Evolutionary conservation across 2,888 invertebrate species (phyloP).

Genomic region (Laothoe populi): DNA sequence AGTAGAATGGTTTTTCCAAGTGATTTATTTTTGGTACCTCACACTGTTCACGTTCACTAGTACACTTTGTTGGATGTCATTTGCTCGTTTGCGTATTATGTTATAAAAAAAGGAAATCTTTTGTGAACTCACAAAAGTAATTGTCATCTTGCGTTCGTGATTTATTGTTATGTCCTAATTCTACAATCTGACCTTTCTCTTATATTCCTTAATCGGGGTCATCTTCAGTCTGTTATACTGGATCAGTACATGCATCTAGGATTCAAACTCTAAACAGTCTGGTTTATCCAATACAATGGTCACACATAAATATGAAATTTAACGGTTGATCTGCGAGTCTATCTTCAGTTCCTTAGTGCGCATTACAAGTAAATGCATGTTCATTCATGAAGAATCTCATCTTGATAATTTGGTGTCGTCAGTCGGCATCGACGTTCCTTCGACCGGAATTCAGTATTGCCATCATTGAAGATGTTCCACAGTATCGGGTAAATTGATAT

Average conservation of each 20-base stretch:
- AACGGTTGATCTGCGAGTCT: not conserved
- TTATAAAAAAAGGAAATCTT: no score
- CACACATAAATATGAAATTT: not conserved
- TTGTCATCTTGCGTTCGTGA: no score
- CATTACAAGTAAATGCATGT: slow-evolving; percentile 22
- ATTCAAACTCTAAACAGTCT: no score
- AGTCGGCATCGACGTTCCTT: slow-evolving; percentile 26
- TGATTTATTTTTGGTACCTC: not conserved
- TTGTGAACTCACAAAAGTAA: no score
- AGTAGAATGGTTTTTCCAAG: not conserved
- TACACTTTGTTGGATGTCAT: no score
- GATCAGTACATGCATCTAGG: no score
- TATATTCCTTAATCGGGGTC: no score
- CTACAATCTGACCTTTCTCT: no score
- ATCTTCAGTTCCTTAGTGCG: not conserved
- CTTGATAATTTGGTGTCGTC: slow-evolving; percentile 44
- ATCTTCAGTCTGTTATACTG: no score
- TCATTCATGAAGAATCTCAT: slow-evolving; percentile 28
- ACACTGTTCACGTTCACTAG: no score
- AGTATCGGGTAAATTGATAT: not conserved
- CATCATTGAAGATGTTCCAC: not conserved
- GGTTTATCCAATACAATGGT: not conserved
- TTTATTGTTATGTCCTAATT: no score
- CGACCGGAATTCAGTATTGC: slow-evolving; percentile 24
- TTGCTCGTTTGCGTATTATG: no score